Base-by-base conservation (phyloP, 2,888 invertebrate genomes). In the Trimorus sp. region DNA sequence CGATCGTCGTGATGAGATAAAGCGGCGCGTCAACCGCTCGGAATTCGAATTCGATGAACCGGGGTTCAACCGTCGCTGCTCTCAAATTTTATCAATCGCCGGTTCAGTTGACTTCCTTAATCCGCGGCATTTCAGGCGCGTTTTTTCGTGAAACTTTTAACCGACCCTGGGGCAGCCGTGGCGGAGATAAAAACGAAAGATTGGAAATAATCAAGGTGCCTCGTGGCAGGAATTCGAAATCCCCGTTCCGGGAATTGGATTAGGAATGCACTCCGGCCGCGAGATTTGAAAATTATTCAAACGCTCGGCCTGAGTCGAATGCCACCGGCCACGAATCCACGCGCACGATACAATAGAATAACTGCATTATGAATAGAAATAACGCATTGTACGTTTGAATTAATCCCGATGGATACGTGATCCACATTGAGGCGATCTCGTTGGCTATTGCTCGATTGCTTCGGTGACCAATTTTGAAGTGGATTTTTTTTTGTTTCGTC, bases 1-100 rank as follows among this genome's bases (percentile, higher is more conserved):
- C 68, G 89, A 90, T 90, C 87, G 87, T 88, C 89, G 88, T 89
- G 89, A 89, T 89, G 87, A 90, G 90, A 90, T 90, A 90, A 88
- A 79, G 73, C 74, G 83, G 83, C 42, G 68, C 66, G 11, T 62
- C 66, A 54, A 85, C 70, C 84, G 77, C 84, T 84, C 75, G 76
- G 77, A 63, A 79, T 78, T 71, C 65, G 73, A 78, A 79, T 77
- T 71, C 78, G 71, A 78, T 75, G 56, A 74, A 74, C 45, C 63
- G 12, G 9, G 54, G 59, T 69, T 74, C 69, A 70, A 48, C 59
- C 42, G 53, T 75, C 74, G 45, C 40, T 38, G 58, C 48, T 45
- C 48, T 42, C 48, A 48, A 54, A 60, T 62, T 40, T 73, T 45
- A 74, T 74, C 74, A 65, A 65, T 65, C 48, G 63, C n/a, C 11